These are phyloP conservation scores for Macrotus californicus DNA, from an alignment of 2,113 vertebrate species.

Conservation along the genomic window DNA sequence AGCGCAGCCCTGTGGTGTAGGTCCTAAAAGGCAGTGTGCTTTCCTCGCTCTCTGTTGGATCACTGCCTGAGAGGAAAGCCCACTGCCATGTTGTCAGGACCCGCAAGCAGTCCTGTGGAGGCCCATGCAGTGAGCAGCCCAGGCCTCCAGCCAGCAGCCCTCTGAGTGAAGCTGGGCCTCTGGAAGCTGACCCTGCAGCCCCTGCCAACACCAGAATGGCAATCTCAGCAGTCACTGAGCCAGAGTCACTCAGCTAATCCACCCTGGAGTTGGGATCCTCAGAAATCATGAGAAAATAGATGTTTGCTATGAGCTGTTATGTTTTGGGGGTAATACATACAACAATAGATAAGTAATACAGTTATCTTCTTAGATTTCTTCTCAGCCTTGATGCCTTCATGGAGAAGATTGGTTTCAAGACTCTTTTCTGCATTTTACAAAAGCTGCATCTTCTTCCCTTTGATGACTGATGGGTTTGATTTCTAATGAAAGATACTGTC, in stretches of 20 bases:
- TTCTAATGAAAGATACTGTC: background rate
- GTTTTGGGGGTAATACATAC: background rate
- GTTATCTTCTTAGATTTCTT: background rate
- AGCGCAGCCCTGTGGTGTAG: background rate
- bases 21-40: background rate
- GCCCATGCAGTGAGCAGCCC: background rate
- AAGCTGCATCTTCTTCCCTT: background rate
- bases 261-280: background rate
- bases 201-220: background rate
- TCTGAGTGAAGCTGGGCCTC: background rate
- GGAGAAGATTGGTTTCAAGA: background rate
- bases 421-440: background rate
- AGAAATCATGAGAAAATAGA: background rate
- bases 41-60: background rate
- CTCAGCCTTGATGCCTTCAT: background rate
- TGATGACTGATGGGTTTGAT: background rate
- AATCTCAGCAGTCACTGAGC: background rate
- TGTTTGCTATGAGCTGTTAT: background rate
- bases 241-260: background rate
- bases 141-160: background rate
- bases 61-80: background rate
- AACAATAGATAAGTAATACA: background rate
- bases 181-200: background rate
- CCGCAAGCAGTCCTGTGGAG: background rate
- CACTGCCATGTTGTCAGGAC: too few species aligned